Evolutionary conservation across 1,140 invertebrate genomes (phyloP).

Genomic region (Cylas formicarius): DNA sequence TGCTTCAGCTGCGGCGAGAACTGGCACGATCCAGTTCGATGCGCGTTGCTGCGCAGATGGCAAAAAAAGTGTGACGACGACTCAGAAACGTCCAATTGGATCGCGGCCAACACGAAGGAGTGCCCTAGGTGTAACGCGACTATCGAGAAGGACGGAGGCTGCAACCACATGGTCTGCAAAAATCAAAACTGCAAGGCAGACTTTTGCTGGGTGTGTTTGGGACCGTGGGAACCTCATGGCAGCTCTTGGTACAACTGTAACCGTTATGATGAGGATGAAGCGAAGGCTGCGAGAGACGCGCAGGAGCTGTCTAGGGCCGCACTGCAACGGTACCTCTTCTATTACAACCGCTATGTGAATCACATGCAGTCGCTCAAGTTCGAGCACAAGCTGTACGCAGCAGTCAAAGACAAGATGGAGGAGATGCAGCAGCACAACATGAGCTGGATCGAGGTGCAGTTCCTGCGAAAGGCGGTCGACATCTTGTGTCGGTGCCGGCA

Average conservation of each 20-base stretch:
- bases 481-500: constrained; percentile 61
- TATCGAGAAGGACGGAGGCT: constrained; percentile 70
- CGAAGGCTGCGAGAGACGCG: constrained; percentile 90
- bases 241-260: constrained; percentile 51
- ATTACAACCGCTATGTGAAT: constrained; percentile 90
- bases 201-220: constrained; percentile 75
- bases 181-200: constrained; percentile 70
- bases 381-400: constrained; percentile 60
- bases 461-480: constrained; percentile 61
- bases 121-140: constrained; percentile 72
- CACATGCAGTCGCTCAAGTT: constrained; percentile 71
- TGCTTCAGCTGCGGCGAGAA: constrained; percentile 67
- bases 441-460: constrained; percentile 73
- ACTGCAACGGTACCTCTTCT: constrained; percentile 91
- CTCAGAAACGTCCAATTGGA: constrained; percentile 75
- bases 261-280: constrained; percentile 91
- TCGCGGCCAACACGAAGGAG: constrained; percentile 74
- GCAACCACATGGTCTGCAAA: constrained; percentile 76
- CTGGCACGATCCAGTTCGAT: constrained; percentile 73
- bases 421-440: constrained; percentile 74
- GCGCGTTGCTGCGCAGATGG: constrained; percentile 61
- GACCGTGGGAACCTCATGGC: constrained; percentile 72
- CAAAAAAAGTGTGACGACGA: constrained; percentile 77
- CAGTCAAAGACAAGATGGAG: constrained; percentile 62
- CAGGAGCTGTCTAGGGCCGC: constrained; percentile 92